phyloP scores from a whole-genome alignment of 2,113 vertebrate genomes.

The Acrocephalus arundinaceus region DNA sequence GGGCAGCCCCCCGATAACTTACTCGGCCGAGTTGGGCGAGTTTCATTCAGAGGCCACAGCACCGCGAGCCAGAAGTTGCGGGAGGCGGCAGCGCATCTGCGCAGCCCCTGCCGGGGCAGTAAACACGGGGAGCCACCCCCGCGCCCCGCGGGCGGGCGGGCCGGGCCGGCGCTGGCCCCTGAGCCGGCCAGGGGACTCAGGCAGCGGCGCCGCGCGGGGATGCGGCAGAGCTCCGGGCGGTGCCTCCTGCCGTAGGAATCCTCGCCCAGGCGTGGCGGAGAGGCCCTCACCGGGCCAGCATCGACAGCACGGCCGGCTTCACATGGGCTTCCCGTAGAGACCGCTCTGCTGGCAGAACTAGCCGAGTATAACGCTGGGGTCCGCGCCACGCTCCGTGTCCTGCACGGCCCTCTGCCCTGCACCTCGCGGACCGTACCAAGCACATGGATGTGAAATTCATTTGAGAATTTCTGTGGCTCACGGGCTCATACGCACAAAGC shows the following conservation, averaged over 20 bases:
- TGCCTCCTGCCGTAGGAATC: neutral
- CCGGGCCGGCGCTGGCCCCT: neutral
- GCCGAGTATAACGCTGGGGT: accelerated
- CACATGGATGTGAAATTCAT: neutral
- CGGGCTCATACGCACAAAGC: neutral
- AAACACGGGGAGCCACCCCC: constrained; percentile 15
- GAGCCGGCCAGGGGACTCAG: neutral
- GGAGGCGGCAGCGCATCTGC: constrained; percentile 4
- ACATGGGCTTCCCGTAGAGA: neutral
- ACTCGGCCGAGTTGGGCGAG: neutral
- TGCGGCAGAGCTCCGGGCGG: neutral
- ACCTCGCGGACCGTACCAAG: accelerated
- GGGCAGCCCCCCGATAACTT: neutral
- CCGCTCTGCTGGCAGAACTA: neutral
- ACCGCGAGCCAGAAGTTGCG: constrained; percentile 61
- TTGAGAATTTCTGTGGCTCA: neutral
- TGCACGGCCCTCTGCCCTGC: neutral
- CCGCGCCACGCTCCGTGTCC: neutral
- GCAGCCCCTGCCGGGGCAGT: neutral
- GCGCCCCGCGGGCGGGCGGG: neutral
- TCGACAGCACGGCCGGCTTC: neutral
- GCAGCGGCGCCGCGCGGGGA: neutral
- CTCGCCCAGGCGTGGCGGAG: neutral
- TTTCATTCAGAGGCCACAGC: constrained; percentile 59
- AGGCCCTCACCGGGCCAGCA: neutral